phyloP scores from a whole-genome alignment of 2,797 vertebrate genomes.

The Diglossa cyanea region DNA sequence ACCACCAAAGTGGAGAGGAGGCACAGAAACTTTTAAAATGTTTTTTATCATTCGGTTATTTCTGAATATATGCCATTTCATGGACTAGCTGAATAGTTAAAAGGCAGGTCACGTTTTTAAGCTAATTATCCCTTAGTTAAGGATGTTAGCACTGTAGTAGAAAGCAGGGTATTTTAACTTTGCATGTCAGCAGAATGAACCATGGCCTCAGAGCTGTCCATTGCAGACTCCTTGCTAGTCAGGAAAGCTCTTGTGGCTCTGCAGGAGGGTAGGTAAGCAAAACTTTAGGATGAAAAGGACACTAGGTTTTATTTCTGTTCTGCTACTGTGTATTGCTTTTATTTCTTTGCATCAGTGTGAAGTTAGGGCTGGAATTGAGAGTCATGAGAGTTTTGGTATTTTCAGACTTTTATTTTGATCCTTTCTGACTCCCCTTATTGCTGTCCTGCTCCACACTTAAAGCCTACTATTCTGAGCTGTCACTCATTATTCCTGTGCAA shows the following conservation, averaged over 20 bases:
- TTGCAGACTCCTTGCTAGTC: background rate
- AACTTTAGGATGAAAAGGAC: background rate
- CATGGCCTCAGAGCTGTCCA: background rate
- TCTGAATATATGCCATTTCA: background rate
- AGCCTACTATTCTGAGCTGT: background rate
- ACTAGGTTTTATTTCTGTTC: background rate
- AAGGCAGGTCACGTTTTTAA: background rate
- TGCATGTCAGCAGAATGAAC: background rate
- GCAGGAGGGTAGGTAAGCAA: background rate
- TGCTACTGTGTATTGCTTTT: background rate
- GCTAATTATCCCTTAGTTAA: background rate
- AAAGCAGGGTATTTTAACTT: background rate
- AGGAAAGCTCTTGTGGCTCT: background rate
- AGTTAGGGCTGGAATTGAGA: background rate
- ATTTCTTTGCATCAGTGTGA: background rate
- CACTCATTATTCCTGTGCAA: background rate
- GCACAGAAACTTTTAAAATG: background rate
- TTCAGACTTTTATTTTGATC: background rate
- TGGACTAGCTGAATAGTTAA: background rate
- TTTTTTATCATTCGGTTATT: background rate
- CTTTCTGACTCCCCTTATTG: background rate
- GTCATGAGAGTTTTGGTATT: background rate
- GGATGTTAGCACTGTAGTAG: background rate
- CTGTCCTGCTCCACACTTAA: background rate
- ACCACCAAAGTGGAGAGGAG: background rate